Evolutionary conservation across 2,113 vertebrate species (phyloP), one percentile per base, ranked within the genome.

Genomic region (Percopsis transmontana): DNA sequence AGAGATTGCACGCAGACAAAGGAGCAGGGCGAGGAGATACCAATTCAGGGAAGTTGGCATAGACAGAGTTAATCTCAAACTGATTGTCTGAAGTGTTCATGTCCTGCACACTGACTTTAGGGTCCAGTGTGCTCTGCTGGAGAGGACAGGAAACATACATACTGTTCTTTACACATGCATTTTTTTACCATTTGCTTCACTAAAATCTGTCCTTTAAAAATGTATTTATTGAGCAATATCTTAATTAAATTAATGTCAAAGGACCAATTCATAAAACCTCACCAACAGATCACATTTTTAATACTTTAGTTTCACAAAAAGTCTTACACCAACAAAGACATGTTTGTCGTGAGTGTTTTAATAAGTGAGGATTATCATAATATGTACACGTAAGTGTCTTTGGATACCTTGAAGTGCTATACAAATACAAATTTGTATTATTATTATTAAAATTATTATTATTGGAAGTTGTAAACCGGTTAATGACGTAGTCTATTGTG

Each of bases 41-140:
- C 21, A 14, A 39, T 0, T 0, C 5, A 27, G 45, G 7, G 45
- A 81, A 24, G 73, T 80, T 83, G 66, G 53, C 63, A n/a, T 88
- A 83, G 64, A 71, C 1, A 0, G 27, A 1, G n/a, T 33, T 33
- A 7, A 33, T 33, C 27, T 75, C 64, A 5, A 15, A 1, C 23
- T 23, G 48, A 48, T 2, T 15, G 8, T 41, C 42, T 42, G 74
- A 62, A 14, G 21, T 58, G 13, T 16, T 47, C 0, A 13, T 56
- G 58, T 20, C 27, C 68, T 24, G 15, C 41, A 8, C 48, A 47
- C n/a, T 44, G 27, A 38, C 24, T 1, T 6, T 44, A 7, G 11
- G 0, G 42, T 33, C 59, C 12, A 4, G 4, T 16, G 2, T 4
- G 9, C 18, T 14, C 58, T 68, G 58, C 58, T 53, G 60, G 16